Percentiles rank a stretch among this genome's conserved stretches.
These are phyloP conservation scores for Bombus difficillimus DNA, from an alignment of 1,140 invertebrate species.

Conservation along the genomic window DNA sequence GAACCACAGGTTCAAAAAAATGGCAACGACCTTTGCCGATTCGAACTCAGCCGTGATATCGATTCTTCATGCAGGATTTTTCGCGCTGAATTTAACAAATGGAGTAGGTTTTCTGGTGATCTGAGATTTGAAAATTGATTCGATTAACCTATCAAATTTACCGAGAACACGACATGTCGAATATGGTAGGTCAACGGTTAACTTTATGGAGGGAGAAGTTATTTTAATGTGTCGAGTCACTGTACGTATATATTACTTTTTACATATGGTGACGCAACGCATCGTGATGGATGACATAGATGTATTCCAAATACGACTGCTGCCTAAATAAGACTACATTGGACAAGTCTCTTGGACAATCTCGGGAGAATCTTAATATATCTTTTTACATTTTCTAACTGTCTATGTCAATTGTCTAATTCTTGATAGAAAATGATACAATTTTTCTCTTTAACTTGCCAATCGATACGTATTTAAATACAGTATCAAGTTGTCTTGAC, in stretches of 20 bases:
- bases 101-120: background rate
- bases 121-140: background rate
- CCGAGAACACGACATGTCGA: background rate
- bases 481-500: too few relatives aligned
- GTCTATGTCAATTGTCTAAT: too few relatives aligned
- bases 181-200: background rate
- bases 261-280: too few relatives aligned
- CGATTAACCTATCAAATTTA: background rate
- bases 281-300: background rate
- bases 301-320: background rate
- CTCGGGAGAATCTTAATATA: too few relatives aligned
- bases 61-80: background rate
- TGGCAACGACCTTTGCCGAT: conserved; percentile 11
- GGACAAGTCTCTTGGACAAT: background rate
- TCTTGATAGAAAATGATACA: background rate
- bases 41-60: background rate
- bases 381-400: too few relatives aligned
- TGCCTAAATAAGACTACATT: background rate
- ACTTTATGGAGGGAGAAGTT: too few relatives aligned
- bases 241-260: too few relatives aligned
- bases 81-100: background rate
- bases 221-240: too few relatives aligned
- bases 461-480: background rate
- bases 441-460: background rate
- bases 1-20: conserved; percentile 62